These are phyloP conservation scores for Panthera uncia DNA, from an alignment of 2,113 vertebrate species.

Conservation along the genomic window DNA sequence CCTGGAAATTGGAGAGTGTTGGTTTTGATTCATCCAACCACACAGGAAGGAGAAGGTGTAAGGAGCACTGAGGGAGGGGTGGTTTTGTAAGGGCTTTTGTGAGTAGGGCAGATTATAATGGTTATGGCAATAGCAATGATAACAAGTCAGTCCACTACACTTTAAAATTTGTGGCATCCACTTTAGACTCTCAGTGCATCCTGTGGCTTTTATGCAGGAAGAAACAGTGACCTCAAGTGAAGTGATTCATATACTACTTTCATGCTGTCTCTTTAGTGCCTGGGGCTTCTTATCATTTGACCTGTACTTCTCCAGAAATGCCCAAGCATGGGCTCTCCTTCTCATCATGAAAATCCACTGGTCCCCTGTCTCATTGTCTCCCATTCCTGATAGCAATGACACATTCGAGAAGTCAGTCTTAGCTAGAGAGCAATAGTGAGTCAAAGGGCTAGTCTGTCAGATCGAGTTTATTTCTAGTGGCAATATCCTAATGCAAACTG, in stretches of 20 bases:
- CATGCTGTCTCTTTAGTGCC: not conserved
- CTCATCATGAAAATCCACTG: not conserved
- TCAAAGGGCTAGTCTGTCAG: not conserved
- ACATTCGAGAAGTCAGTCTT: not conserved
- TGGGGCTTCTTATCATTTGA: not conserved
- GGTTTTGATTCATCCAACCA: not conserved
- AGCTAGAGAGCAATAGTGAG: not conserved
- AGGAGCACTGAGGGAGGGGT: accelerated
- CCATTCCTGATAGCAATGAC: not conserved
- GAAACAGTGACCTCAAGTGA: not conserved
- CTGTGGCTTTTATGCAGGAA: not conserved
- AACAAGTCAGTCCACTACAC: not conserved
- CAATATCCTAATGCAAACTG: not conserved
- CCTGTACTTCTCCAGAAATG: not conserved
- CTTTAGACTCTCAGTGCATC: not conserved
- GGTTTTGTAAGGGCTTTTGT: not conserved
- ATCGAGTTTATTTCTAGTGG: not conserved
- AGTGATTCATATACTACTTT: not conserved
- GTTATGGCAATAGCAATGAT: not conserved
- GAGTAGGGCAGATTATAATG: not conserved
- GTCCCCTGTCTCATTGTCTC: not conserved
- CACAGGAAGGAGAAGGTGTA: not conserved
- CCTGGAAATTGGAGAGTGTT: not conserved
- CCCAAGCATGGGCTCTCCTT: not conserved
- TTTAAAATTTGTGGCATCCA: not conserved